Percentiles rank a stretch among this genome's conserved stretches.
phyloP scores from a whole-genome alignment of 2,797 vertebrate species.

The Phalloptychus januarius region DNA sequence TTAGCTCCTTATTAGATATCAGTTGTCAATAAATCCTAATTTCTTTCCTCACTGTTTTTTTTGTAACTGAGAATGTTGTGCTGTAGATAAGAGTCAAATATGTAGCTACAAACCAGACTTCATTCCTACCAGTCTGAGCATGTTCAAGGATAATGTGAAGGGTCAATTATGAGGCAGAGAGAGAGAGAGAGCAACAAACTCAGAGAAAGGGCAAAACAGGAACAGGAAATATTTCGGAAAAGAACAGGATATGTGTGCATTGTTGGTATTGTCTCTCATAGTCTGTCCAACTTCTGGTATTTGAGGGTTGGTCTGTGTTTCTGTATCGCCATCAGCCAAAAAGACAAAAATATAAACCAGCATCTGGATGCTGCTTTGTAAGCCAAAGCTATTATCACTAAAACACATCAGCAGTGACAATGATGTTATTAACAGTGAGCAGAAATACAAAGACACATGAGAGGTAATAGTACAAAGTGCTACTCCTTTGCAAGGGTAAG shows the following conservation, averaged over 20 bases:
- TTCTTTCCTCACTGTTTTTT: neutral
- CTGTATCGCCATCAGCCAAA: neutral
- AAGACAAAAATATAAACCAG: neutral
- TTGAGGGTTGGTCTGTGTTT: slow-evolving; percentile 2
- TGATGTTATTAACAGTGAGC: neutral
- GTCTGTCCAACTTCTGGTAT: slow-evolving; percentile 25
- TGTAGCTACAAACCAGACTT: neutral
- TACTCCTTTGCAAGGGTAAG: neutral
- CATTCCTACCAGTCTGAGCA: neutral
- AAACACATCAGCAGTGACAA: slow-evolving; percentile 1
- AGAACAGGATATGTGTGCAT: slow-evolving; percentile 64
- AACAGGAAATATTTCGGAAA: slow-evolving; percentile 69
- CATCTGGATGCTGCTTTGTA: neutral
- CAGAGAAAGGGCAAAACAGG: slow-evolving; percentile 56
- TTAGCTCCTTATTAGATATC: no score
- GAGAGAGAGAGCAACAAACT: slow-evolving; percentile 11
- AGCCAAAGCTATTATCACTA: neutral
- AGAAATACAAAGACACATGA: neutral
- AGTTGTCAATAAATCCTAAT: neutral
- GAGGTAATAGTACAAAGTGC: neutral
- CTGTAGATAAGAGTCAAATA: neutral
- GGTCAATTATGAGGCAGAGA: slow-evolving; percentile 31
- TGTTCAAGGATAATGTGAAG: slow-evolving; percentile 20
- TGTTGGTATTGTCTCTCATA: slow-evolving; percentile 50
- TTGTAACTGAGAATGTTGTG: neutral